Conservation (phyloP, 2,888 invertebrate genomes). For the Lumbricus terrestris region DNA sequence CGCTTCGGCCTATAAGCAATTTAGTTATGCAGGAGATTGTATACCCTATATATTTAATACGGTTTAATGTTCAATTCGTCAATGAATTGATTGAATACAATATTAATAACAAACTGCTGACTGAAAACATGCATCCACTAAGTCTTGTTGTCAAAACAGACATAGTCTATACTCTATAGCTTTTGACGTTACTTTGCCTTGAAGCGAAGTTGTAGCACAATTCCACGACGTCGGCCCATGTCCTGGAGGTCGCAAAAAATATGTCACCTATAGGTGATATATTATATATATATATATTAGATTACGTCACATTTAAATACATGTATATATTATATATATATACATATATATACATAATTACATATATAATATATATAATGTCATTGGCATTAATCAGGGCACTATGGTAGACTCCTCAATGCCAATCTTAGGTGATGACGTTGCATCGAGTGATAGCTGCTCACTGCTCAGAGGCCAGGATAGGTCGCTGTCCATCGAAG, state of each 20-base stretch:
- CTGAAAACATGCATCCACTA: no score
- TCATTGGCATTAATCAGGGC: background rate
- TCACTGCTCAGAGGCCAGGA: constrained; percentile 27
- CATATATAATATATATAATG: background rate
- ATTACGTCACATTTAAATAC: no score
- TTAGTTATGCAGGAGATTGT: no score
- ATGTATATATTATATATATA: background rate
- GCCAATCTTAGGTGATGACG: background rate
- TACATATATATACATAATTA: no score
- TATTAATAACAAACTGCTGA: no score
- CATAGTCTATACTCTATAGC: no score
- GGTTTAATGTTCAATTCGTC: background rate
- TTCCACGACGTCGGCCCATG: background rate
- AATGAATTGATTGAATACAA: no score
- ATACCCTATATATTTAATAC: no score
- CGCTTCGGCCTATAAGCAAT: background rate
- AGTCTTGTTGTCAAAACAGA: background rate
- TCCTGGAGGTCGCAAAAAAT: no score
- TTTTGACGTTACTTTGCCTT: background rate
- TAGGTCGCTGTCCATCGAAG: constrained; percentile 23
- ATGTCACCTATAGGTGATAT: no score
- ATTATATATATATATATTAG: background rate
- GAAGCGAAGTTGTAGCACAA: background rate
- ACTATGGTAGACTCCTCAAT: background rate
- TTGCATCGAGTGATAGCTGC: background rate